Conservation (phyloP, 2,797 vertebrate genomes). For the Myoxocephalus aenaeus region DNA sequence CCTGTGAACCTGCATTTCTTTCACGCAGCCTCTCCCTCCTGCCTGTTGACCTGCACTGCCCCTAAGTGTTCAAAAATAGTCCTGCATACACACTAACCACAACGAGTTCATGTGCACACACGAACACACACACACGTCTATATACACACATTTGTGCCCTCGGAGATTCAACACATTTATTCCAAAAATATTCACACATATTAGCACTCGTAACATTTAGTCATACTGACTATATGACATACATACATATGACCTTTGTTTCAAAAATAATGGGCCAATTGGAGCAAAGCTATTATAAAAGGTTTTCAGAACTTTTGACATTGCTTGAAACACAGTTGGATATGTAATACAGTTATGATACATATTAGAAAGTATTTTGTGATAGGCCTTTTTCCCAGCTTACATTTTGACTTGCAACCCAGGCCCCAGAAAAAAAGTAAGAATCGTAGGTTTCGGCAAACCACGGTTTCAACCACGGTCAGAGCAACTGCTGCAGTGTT, state of each 20-base stretch:
- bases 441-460: neutral
- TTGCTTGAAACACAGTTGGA: neutral
- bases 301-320: neutral
- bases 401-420: neutral
- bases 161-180: neutral
- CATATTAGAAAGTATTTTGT: neutral
- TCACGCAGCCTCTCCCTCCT: conserved; percentile 7
- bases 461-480: neutral
- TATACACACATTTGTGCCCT: neutral
- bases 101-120: neutral
- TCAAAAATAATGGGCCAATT: neutral
- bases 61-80: conserved; percentile 61
- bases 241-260: neutral
- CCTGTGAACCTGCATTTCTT: conserved; percentile 24
- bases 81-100: conserved; percentile 34
- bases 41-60: conserved; percentile 62
- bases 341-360: neutral
- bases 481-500: neutral
- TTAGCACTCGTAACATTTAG: neutral
- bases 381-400: neutral
- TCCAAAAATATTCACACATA: neutral
- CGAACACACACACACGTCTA: neutral
- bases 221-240: neutral
- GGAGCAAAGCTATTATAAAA: neutral
- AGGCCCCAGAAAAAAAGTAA: neutral